Percentiles rank a stretch among this genome's conserved stretches.
These are phyloP conservation scores for Dendrocincla tyrannina DNA, from an alignment of 2,797 vertebrate species.

Conservation along the genomic window DNA sequence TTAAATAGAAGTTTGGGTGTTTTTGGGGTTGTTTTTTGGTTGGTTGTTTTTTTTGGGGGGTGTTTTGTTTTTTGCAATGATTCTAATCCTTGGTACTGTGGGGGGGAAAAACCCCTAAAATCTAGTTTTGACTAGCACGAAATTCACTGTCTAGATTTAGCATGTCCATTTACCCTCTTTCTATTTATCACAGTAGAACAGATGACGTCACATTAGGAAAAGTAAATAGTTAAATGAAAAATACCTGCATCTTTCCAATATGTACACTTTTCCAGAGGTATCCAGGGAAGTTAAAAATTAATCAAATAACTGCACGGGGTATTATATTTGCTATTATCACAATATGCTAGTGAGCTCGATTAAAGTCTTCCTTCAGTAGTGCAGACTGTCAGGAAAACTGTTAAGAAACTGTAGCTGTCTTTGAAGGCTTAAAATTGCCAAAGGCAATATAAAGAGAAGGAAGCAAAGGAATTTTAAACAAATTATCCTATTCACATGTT, in stretches of 20 bases:
- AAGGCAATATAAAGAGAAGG: background rate
- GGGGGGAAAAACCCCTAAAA: background rate
- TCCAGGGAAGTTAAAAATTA: background rate
- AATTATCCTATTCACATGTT: conserved; percentile 2
- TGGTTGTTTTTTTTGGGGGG: background rate
- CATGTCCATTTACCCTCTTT: background rate
- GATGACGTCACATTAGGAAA: background rate
- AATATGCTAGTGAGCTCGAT: background rate
- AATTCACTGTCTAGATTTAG: background rate
- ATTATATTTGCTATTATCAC: background rate
- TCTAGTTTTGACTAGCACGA: background rate
- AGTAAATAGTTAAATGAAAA: conserved; percentile 22
- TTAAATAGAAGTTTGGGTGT: background rate
- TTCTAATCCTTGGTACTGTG: background rate
- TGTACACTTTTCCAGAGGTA: background rate
- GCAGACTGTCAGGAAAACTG: background rate
- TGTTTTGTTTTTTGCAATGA: background rate
- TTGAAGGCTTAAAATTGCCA: conserved; percentile 28
- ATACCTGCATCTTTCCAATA: background rate
- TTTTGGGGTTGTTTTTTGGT: background rate
- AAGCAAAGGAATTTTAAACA: conserved; percentile 35
- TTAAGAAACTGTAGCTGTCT: background rate
- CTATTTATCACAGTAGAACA: background rate
- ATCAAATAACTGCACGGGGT: background rate
- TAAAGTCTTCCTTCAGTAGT: conserved; percentile 7